These are phyloP conservation scores for Hyperoplus immaculatus DNA, from an alignment of 2,797 vertebrate species.

Conservation along the genomic window DNA sequence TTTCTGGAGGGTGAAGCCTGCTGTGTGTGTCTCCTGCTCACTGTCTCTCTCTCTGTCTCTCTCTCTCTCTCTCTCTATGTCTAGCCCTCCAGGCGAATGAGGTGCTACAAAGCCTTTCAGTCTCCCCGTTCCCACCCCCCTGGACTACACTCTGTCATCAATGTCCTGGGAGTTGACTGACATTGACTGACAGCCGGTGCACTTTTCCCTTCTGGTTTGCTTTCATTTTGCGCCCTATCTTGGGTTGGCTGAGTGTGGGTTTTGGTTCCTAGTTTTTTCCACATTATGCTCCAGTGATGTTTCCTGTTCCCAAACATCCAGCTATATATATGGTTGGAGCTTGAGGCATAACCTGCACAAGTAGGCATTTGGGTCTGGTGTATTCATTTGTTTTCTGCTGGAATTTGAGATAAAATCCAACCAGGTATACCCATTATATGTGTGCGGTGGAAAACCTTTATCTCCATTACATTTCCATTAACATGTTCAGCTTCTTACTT, in stretches of 20 bases:
- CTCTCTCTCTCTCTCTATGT: not conserved
- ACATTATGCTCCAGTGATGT: constrained; percentile 29
- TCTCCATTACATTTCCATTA: constrained; percentile 3
- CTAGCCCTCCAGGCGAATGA: constrained; percentile 38
- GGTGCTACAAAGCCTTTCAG: constrained; percentile 49
- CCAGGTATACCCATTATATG: not conserved
- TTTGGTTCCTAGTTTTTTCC: constrained; percentile 30
- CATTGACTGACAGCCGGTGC: constrained; percentile 60
- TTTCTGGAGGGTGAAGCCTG: constrained; percentile 50
- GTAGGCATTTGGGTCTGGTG: not conserved
- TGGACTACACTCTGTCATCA: constrained; percentile 21
- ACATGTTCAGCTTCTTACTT: not conserved
- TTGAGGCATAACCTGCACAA: constrained; percentile 28
- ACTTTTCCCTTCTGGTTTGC: constrained; percentile 36
- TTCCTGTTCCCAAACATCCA: constrained; percentile 33
- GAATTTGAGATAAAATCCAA: constrained; percentile 22
- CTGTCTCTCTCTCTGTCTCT: constrained; percentile 16
- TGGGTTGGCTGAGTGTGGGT: constrained; percentile 19
- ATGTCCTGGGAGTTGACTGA: constrained; percentile 51
- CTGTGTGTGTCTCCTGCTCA: constrained; percentile 46
- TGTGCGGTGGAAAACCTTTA: too few relatives aligned
- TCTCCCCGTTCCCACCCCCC: too few relatives aligned
- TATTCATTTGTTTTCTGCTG: constrained; percentile 16
- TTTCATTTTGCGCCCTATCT: constrained; percentile 27
- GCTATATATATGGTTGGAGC: constrained; percentile 25